Evolutionary conservation across 2,113 vertebrate genomes (phyloP), one percentile per base, ranked within the genome.

Genomic region (Silurus glanis): DNA sequence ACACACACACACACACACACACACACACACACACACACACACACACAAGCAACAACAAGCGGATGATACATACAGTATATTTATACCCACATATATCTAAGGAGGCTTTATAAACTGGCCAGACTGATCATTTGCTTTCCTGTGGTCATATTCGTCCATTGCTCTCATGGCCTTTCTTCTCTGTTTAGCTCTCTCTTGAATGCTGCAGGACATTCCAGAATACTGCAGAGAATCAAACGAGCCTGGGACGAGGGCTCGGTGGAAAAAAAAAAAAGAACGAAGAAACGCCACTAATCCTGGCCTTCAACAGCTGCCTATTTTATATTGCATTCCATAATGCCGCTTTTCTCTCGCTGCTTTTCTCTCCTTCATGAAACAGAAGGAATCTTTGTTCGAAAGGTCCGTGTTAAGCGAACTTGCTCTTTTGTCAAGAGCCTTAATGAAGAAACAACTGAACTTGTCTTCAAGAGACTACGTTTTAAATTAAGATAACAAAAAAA

Each of bases 221-320:
- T 78, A 62, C 89, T 91, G 86, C 13, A 91, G 92, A 95, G 93
- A 94, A 94, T 92, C 92, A 89, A 80, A 90, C 80, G 89, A 91
- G 89, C 92, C 93, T 94, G 93, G 95, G 96, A 93, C 95, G 94
- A 91, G 93, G 91, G 93, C 92, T 92, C 89, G 91, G 92, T 93
- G 92, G 95, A 95, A 37, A 37, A 37, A 37, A 37, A 37, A 37
- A 37, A 37, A 37, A 37, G 37, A 3, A 37, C 37, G 37, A 37
- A 37, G 37, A 37, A 93, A 92, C 93, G 59, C 89, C 89, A 83
- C 51, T 95, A 95, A 96, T 95, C 93, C 93, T 64, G 69, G 91
- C 85, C 92, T 88, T 88, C 91, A 96, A 95, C 92, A 95, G 93
- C 92, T 94, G 94, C 47, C 67, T 81, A 87, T 80, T 80, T 80